phyloP scores from a whole-genome alignment of 2,113 vertebrate species.

The Plecturocebus donacophilus region DNA sequence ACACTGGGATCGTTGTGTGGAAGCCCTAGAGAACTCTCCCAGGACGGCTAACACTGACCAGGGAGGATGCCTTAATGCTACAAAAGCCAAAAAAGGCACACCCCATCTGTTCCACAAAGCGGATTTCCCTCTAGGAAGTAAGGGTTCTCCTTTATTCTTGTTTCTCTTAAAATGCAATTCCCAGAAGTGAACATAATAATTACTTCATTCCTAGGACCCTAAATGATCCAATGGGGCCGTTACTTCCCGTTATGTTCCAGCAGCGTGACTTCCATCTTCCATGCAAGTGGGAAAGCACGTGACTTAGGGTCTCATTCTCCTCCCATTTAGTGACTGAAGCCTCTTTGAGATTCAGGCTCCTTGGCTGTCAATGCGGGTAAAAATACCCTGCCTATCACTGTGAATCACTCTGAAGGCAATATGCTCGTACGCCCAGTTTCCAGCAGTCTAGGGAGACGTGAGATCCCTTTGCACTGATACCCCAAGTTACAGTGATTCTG shows the following conservation, averaged over 20 bases:
- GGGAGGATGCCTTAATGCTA: too few relatives aligned
- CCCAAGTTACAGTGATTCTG: not conserved
- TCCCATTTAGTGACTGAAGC: not conserved
- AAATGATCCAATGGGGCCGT: not conserved
- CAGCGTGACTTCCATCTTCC: not conserved
- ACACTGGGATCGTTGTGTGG: fast-evolving
- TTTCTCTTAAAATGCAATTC: not conserved
- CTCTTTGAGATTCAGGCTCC: not conserved
- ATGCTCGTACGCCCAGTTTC: not conserved
- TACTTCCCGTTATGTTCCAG: not conserved
- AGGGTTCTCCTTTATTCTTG: not conserved
- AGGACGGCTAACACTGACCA: not conserved
- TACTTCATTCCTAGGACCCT: not conserved
- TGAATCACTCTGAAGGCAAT: not conserved
- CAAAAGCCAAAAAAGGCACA: not conserved
- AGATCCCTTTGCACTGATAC: not conserved
- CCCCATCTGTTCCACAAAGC: not conserved
- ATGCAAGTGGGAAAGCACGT: not conserved
- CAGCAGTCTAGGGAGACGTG: not conserved
- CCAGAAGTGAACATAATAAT: not conserved
- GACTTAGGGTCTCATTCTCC: not conserved
- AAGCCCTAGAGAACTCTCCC: not conserved
- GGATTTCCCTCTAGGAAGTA: not conserved
- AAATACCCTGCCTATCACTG: not conserved
- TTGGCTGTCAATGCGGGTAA: not conserved